These are phyloP conservation scores for Hesperophylax magnus DNA, from an alignment of 1,140 invertebrate species.

Conservation along the genomic window DNA sequence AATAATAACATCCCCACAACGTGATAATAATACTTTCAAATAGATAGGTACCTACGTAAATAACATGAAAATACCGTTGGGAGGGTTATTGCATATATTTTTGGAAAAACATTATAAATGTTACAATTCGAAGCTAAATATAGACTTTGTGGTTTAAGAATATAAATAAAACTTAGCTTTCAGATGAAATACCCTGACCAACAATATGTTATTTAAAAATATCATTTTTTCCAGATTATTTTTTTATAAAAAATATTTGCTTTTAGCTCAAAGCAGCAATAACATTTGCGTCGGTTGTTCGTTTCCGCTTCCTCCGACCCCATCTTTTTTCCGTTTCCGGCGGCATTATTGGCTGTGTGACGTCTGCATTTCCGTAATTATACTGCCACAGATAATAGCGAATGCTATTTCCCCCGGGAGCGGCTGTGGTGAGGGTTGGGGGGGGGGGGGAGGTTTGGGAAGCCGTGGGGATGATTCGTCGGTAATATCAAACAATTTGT, in stretches of 20 bases:
- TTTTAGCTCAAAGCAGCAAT: slow-evolving; percentile 12
- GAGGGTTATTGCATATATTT: too few relatives aligned
- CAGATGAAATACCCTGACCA: too few relatives aligned
- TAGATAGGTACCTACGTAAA: too few relatives aligned
- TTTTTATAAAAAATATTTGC: not conserved
- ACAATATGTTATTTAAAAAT: too few relatives aligned
- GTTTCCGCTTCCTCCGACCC: slow-evolving; percentile 30
- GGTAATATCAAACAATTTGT: slow-evolving; percentile 28
- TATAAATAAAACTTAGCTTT: too few relatives aligned
- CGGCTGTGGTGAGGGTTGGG: not conserved
- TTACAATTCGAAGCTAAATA: too few relatives aligned
- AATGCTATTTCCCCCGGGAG: slow-evolving; percentile 47
- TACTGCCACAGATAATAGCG: slow-evolving; percentile 45
- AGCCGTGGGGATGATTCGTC: slow-evolving; percentile 4
- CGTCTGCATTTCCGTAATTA: slow-evolving; percentile 57
- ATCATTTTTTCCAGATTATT: too few relatives aligned
- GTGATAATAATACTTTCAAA: too few relatives aligned
- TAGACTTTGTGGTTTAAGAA: too few relatives aligned
- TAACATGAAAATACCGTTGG: too few relatives aligned
- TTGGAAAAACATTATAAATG: too few relatives aligned
- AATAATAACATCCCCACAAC: too few relatives aligned
- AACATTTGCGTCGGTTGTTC: slow-evolving; percentile 4
- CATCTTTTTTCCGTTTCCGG: slow-evolving; percentile 41
- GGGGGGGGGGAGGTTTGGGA: not conserved
- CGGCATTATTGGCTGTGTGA: slow-evolving; percentile 46